Percentiles rank a stretch among this genome's conserved stretches.
Evolutionary conservation across 2,888 invertebrate genomes (phyloP).

Genomic region (Holacanthella duospinosa): DNA sequence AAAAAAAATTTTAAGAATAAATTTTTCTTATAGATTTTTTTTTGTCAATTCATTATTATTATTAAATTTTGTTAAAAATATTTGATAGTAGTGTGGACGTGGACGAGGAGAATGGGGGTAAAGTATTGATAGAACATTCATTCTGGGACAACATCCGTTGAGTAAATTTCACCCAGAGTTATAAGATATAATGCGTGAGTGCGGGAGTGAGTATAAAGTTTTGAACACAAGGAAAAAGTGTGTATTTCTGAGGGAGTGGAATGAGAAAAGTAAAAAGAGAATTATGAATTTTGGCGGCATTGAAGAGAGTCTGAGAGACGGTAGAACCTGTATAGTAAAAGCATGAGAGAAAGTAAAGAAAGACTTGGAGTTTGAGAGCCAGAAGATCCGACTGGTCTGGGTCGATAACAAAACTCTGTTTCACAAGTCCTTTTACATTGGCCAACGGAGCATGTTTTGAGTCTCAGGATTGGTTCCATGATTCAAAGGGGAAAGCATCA

Average conservation of each 20-base stretch:
- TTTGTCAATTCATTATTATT: too few species aligned
- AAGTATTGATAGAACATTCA: too few species aligned
- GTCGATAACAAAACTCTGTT: slow-evolving; percentile 2
- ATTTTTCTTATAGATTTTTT: too few species aligned
- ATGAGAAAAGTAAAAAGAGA: slow-evolving; percentile 10
- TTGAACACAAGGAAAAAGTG: not conserved
- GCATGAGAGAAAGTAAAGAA: slow-evolving; percentile 8
- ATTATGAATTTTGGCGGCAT: slow-evolving; percentile 20
- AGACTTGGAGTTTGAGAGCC: slow-evolving; percentile 8
- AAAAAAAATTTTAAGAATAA: too few species aligned
- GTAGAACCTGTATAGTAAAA: too few species aligned
- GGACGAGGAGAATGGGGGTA: too few species aligned
- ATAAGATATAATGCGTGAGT: too few species aligned
- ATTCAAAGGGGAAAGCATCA: slow-evolving; percentile 23
- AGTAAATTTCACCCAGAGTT: too few species aligned
- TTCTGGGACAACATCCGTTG: too few species aligned
- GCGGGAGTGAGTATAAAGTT: not conserved
- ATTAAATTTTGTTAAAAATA: too few species aligned
- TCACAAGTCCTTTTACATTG: not conserved
- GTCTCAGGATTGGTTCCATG: not conserved
- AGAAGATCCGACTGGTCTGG: not conserved
- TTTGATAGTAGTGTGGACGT: too few species aligned
- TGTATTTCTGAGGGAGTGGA: slow-evolving; percentile 7
- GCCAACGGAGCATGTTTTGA: slow-evolving; percentile 5
- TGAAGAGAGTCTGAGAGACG: slow-evolving; percentile 6